Conservation (phyloP, 2,888 invertebrate species). For the Tholera decimalis region DNA sequence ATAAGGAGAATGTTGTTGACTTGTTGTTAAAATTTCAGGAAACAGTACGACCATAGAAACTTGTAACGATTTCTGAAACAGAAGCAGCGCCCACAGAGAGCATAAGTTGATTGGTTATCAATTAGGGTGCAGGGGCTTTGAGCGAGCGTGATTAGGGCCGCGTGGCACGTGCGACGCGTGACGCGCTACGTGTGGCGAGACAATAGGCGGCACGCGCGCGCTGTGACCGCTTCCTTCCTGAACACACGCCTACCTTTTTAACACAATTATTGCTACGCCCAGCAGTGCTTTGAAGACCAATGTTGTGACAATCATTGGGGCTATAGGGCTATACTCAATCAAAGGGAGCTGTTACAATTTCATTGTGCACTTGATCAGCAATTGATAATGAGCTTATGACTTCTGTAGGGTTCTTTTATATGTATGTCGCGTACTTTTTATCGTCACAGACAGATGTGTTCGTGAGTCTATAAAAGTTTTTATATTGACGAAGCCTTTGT, state of each 20-base stretch:
- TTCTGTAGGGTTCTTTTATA: constrained; percentile 18
- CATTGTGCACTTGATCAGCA: constrained; percentile 34
- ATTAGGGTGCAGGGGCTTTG: constrained; percentile 57
- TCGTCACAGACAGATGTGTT: background rate
- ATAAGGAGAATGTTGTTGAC: no score
- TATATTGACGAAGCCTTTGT: constrained; percentile 5
- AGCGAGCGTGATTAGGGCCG: constrained; percentile 34
- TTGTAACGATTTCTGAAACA: constrained; percentile 10
- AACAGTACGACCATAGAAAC: no score
- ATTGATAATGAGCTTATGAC: constrained; percentile 38
- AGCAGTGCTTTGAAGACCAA: constrained; percentile 50
- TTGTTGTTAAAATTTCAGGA: no score
- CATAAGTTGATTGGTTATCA: constrained; percentile 74
- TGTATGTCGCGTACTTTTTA: constrained; percentile 2
- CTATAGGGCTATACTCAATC: constrained; percentile 38
- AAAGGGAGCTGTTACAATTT: constrained; percentile 31
- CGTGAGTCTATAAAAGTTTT: background rate
- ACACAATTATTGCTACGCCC: constrained; percentile 72
- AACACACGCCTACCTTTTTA: constrained; percentile 74
- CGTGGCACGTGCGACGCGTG: constrained; percentile 45
- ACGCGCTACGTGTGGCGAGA: constrained; percentile 29
- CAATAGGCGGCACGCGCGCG: constrained; percentile 59
- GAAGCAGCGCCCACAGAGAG: constrained; percentile 29
- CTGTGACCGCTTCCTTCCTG: constrained; percentile 74
- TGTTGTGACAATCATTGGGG: constrained; percentile 68